phyloP scores from a whole-genome alignment of 1,140 invertebrate genomes.

The Psix sp. region DNA sequence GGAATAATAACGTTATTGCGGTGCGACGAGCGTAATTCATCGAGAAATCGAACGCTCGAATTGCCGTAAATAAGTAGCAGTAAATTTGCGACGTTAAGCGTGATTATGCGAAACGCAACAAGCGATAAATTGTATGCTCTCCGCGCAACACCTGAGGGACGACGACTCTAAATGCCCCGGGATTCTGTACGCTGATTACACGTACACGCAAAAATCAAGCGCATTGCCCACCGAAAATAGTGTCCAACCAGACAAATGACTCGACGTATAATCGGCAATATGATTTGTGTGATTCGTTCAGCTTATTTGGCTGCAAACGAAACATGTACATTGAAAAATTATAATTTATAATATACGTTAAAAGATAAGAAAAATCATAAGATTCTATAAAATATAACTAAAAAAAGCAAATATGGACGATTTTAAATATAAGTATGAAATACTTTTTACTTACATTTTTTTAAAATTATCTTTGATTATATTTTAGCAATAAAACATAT shows the following conservation, averaged over 20 bases:
- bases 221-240: slow-evolving; percentile 34
- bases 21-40: slow-evolving; percentile 6
- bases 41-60: slow-evolving; percentile 36
- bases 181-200: slow-evolving; percentile 35
- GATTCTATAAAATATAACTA: no score
- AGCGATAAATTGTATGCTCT: slow-evolving; percentile 42
- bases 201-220: slow-evolving; percentile 44
- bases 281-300: slow-evolving; percentile 38
- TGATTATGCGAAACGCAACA: slow-evolving; percentile 50
- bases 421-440: no score
- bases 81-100: slow-evolving; percentile 52
- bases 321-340: slow-evolving; percentile 3
- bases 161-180: slow-evolving; percentile 28
- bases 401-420: no score
- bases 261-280: slow-evolving; percentile 33
- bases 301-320: slow-evolving; percentile 22
- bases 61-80: slow-evolving; percentile 51
- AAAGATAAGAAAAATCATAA: no score
- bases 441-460: no score
- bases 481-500: no score
- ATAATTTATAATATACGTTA: no score
- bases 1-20: slow-evolving; percentile 11
- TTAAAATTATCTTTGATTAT: no score
- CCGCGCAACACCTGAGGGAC: slow-evolving; percentile 45
- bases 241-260: slow-evolving; percentile 32